Conservation (phyloP, 1,140 invertebrate genomes). For the Drosophila athabasca region DNA sequence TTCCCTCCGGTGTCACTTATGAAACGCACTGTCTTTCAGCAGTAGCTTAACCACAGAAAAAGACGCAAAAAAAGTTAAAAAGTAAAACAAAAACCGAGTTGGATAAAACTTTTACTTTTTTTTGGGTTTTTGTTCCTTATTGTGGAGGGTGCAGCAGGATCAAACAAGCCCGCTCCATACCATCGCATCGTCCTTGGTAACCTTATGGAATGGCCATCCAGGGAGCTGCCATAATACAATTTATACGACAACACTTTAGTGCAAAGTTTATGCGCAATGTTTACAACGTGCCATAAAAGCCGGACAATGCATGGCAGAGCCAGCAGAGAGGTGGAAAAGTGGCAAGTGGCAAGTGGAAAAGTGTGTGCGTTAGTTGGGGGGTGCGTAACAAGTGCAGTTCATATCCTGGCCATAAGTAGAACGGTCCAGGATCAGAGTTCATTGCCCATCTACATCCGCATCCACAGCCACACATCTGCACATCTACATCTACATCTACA, state of each 20-base stretch:
- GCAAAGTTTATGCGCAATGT: slow-evolving; percentile 79
- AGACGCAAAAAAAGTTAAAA: slow-evolving; percentile 26
- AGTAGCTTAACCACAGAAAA: not conserved
- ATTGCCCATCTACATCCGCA: slow-evolving; percentile 11
- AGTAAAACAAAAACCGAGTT: slow-evolving; percentile 39
- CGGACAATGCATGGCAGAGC: slow-evolving; percentile 59
- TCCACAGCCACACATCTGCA: not conserved
- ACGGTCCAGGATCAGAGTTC: slow-evolving; percentile 36
- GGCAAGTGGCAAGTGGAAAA: no score
- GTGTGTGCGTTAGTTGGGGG: slow-evolving; percentile 29
- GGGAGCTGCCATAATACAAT: slow-evolving; percentile 81
- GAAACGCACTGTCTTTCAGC: no score
- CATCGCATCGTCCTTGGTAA: not conserved
- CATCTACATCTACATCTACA: no score
- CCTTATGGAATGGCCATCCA: slow-evolving; percentile 64
- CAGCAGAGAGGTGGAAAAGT: not conserved
- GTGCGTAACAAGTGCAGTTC: slow-evolving; percentile 72
- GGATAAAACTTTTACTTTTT: slow-evolving; percentile 39
- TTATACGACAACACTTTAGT: slow-evolving; percentile 82
- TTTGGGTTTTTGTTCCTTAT: slow-evolving; percentile 5
- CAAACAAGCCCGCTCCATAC: not conserved
- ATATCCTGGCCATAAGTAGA: slow-evolving; percentile 53
- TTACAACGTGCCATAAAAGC: slow-evolving; percentile 80
- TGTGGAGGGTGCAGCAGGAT: not conserved
- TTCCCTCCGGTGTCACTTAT: no score